These are phyloP conservation scores for Myotis findleyi DNA, from an alignment of 2,797 vertebrate genomes.

Conservation along the genomic window DNA sequence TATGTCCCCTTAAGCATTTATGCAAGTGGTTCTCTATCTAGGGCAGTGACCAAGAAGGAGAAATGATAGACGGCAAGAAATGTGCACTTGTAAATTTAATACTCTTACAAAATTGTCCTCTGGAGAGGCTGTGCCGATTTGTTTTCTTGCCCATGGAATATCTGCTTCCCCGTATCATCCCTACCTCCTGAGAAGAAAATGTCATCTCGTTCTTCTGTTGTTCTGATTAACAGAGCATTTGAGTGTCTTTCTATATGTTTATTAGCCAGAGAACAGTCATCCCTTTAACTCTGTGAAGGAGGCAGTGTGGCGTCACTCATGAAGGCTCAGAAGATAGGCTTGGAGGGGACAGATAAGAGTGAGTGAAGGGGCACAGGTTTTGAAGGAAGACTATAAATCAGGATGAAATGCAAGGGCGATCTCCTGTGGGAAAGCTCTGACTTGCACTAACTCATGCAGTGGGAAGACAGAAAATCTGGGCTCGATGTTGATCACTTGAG, in stretches of 20 bases:
- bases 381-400: background rate
- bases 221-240: background rate
- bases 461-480: background rate
- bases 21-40: background rate
- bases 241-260: background rate
- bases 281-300: background rate
- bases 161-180: background rate
- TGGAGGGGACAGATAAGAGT: background rate
- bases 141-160: background rate
- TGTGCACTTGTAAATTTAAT: background rate
- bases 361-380: background rate
- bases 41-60: background rate
- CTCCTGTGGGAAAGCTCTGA: background rate
- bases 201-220: background rate
- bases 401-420: background rate
- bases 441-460: background rate
- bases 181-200: background rate
- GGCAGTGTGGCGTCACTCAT: background rate
- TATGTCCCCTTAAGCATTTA: background rate
- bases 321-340: background rate
- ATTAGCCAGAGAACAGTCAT: background rate
- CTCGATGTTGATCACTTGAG: background rate
- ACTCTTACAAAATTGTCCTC: background rate
- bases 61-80: constrained; percentile 3
- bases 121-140: background rate